phyloP scores from a whole-genome alignment of 2,888 invertebrate genomes.

The Priocnemis perturbator region DNA sequence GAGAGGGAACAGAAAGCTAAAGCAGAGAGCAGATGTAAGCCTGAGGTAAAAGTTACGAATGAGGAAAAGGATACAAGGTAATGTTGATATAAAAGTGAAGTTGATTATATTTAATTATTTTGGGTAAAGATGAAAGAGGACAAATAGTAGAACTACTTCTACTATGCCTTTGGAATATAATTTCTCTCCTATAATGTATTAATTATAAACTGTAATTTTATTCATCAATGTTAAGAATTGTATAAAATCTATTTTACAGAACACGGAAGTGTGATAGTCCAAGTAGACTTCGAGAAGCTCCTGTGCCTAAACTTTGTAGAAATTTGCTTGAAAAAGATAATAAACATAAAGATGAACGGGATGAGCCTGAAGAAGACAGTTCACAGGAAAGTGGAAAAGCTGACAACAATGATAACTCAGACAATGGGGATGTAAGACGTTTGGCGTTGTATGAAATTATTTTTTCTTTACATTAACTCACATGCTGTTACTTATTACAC shows the following conservation, averaged over 20 bases:
- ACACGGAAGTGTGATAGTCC: slow-evolving; percentile 68
- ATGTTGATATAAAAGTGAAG: slow-evolving; percentile 19
- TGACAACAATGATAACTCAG: slow-evolving; percentile 71
- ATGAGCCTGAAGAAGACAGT: slow-evolving; percentile 65
- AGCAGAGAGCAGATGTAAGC: slow-evolving; percentile 62
- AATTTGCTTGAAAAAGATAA: slow-evolving; percentile 63
- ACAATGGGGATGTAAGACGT: slow-evolving; percentile 67
- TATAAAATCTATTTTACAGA: slow-evolving; percentile 32
- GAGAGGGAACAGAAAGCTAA: slow-evolving; percentile 60
- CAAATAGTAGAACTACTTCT: no score
- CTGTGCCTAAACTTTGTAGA: slow-evolving; percentile 69
- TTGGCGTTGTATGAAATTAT: neutral
- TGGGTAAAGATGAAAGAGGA: no score
- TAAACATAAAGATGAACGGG: slow-evolving; percentile 62
- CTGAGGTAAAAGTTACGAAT: slow-evolving; percentile 52
- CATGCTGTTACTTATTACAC: neutral
- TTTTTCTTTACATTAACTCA: neutral
- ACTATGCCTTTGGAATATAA: no score
- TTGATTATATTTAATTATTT: no score
- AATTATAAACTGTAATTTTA: no score
- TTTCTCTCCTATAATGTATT: no score
- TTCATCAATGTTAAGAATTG: no score
- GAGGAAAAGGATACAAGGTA: slow-evolving; percentile 69
- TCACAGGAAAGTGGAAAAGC: slow-evolving; percentile 70
- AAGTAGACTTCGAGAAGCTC: slow-evolving; percentile 67